A percentile compares a stretch with the other conserved stretches of the same genome.
phyloP scores from a whole-genome alignment of 2,888 invertebrate genomes.

The Pyrocoelia pectoralis region DNA sequence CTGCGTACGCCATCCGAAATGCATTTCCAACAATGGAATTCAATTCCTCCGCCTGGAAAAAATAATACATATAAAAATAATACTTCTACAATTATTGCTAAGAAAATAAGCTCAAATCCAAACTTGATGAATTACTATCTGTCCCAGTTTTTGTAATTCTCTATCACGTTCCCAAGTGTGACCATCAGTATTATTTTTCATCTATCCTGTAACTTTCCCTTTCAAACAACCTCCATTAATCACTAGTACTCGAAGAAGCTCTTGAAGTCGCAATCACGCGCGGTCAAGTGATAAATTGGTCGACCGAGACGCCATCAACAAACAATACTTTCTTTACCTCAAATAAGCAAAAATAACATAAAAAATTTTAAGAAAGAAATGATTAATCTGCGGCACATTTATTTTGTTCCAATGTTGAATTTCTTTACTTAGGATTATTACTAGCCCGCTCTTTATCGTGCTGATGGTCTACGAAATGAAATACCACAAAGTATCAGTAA shows the following conservation, averaged over 20 bases:
- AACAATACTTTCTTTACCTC: slow-evolving; percentile 29
- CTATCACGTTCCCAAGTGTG: slow-evolving; percentile 39
- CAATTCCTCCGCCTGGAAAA: slow-evolving; percentile 82
- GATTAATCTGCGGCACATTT: not conserved
- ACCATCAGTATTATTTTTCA: slow-evolving; percentile 47
- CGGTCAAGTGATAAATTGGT: slow-evolving; percentile 53
- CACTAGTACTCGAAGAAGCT: slow-evolving; percentile 50
- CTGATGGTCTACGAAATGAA: no score
- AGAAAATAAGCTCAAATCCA: slow-evolving; percentile 7
- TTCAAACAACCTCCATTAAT: slow-evolving; percentile 47
- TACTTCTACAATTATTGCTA: slow-evolving; percentile 2
- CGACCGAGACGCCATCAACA: slow-evolving; percentile 29
- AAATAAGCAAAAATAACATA: slow-evolving; percentile 20
- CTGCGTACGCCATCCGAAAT: slow-evolving; percentile 91
- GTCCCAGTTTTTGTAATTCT: slow-evolving; percentile 29
- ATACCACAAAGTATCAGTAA: no score
- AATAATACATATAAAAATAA: slow-evolving; percentile 27
- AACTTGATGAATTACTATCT: slow-evolving; percentile 28
- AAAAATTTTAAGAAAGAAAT: not conserved
- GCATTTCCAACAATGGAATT: slow-evolving; percentile 90
- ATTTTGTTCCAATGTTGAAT: not conserved
- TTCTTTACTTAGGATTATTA: no score
- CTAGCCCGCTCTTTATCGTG: no score
- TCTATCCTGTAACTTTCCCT: slow-evolving; percentile 41
- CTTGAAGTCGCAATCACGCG: slow-evolving; percentile 47